These are phyloP conservation scores for Vanessa atalanta DNA, from an alignment of 1,140 invertebrate genomes.

Conservation along the genomic window DNA sequence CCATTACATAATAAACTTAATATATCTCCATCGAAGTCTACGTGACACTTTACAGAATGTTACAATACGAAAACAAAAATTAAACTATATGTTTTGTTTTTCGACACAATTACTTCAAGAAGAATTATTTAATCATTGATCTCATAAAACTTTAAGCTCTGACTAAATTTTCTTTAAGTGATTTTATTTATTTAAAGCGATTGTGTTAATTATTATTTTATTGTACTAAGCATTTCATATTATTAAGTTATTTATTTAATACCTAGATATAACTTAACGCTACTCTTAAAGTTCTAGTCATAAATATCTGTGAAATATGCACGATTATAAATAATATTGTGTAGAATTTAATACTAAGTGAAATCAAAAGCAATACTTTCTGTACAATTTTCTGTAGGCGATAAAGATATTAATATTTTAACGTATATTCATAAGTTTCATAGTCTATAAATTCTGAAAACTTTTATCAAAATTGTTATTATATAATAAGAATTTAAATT, in stretches of 20 bases:
- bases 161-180: too few species aligned
- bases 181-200: too few species aligned
- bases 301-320: neutral
- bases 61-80: too few species aligned
- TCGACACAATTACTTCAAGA: too few species aligned
- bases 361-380: conserved; percentile 39
- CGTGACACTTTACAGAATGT: too few species aligned
- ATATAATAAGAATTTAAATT: conserved; percentile 22
- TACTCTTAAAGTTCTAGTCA: conserved; percentile 6
- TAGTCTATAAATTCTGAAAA: conserved; percentile 29
- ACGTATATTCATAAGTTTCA: conserved; percentile 16
- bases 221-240: neutral
- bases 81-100: too few species aligned
- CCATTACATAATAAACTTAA: too few species aligned
- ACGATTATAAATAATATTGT: neutral
- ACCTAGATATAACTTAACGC: neutral
- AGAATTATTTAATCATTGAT: too few species aligned
- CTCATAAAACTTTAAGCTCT: too few species aligned
- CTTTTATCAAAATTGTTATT: conserved; percentile 23
- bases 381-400: conserved; percentile 38
- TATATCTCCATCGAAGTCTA: too few species aligned
- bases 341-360: conserved; percentile 12
- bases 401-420: conserved; percentile 20
- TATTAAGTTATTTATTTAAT: conserved; percentile 1
- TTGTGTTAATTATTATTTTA: neutral